Base-by-base conservation (phyloP, 2,888 invertebrate species). In the Acanthacorydalis orientalis region DNA sequence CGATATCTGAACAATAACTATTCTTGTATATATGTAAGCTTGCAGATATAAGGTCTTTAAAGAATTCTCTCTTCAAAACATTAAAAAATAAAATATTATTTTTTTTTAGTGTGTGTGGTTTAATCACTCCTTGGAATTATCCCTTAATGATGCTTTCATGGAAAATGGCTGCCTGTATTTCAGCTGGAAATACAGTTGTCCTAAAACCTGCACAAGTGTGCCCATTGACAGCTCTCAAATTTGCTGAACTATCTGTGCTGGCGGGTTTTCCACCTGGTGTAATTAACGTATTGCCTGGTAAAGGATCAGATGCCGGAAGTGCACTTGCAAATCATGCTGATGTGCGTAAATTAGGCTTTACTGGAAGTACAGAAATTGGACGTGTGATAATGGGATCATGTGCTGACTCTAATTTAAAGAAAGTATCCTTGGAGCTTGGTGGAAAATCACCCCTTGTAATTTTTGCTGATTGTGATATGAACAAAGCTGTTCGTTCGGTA, bases 141-240 rank as follows among this genome's bases (percentile, higher is more conserved):
- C 96, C 96, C 0, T 69, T 97, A 9, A 96, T 97, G 96, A 97
- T 96, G 96, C 67, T 96, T 10, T 89, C 92, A 0, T 96, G 95
- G 95, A 96, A 96, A 66, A 92, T 95, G 91, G 93, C 95, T 0
- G 91, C 96, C 3, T 96, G 95, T 60, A 70, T 96, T 43, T 93
- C 95, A 0, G 93, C 95, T 8, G 96, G 96, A 34, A 96, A 96
- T 62, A 93, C 95, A 0, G 92, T 95, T 0, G 81, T 96, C 1
- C 87, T 95, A 64, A 96, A 96, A 65, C 96, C 96, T 0, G 95
- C 96, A 1, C 84, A 84, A 59, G 83, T 84, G 0, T 91, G 90
- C 48, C 93, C 96, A 0, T 68, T 96, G 23, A 95, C 95, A 0
- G 95, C 96, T 0, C 68, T 96, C 12, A 96, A 96, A 63, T 92